Conservation (phyloP, 2,113 vertebrate species). For the Cygnus buccinator region DNA sequence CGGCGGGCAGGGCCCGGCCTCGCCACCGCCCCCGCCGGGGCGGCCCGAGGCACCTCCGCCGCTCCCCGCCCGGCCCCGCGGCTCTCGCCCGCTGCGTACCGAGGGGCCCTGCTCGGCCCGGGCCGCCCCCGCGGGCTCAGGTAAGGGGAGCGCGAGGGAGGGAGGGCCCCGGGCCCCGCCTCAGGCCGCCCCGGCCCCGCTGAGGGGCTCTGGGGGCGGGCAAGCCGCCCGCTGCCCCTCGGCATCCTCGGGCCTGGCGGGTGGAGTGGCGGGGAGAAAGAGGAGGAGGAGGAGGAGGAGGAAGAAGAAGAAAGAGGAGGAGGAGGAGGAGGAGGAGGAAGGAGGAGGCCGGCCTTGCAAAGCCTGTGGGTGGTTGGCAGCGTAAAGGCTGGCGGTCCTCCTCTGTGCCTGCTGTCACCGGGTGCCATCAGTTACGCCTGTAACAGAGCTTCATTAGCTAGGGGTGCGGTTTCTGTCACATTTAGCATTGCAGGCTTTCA, state of each 20-base stretch:
- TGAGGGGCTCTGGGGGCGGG: background rate
- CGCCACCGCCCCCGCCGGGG: too few relatives aligned
- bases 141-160: background rate
- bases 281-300: too few relatives aligned
- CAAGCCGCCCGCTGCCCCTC: background rate
- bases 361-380: background rate
- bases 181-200: background rate
- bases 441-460: fast-evolving
- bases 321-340: too few relatives aligned
- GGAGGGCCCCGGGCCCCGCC: background rate
- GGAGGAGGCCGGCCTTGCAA: background rate
- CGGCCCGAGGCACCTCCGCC: too few relatives aligned
- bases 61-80: too few relatives aligned
- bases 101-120: background rate
- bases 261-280: too few relatives aligned
- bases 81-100: too few relatives aligned
- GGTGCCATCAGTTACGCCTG: fast-evolving
- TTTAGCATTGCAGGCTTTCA: fast-evolving
- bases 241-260: background rate
- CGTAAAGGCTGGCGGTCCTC: too few relatives aligned
- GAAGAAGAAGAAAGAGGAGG: too few relatives aligned
- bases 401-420: background rate
- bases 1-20: too few relatives aligned
- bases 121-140: background rate
- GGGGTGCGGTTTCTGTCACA: fast-evolving